Conservation (phyloP, 2,113 vertebrate genomes). For the Lampris megalopsis region DNA sequence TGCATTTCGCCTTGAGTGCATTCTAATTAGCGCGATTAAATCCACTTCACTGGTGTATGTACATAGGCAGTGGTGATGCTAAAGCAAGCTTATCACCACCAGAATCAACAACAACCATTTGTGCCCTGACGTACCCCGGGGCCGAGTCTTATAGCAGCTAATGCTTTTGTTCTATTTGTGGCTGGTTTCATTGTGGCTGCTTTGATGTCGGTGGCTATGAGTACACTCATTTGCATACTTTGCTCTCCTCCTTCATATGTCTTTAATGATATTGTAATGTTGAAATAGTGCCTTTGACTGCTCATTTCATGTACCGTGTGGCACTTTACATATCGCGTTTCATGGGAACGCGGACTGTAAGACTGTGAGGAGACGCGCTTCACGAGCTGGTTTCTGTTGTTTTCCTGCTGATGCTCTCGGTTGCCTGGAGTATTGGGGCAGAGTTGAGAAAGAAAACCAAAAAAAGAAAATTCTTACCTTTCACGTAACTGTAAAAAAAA, state of each 20-base stretch:
- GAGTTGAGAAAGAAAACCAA: too few relatives aligned
- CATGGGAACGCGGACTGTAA: constrained; percentile 26
- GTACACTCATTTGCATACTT: constrained; percentile 79
- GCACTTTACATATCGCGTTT: constrained; percentile 18
- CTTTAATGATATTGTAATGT: constrained; percentile 75
- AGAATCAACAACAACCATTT: constrained; percentile 85
- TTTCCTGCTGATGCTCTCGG: too few relatives aligned
- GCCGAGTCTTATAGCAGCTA: constrained; percentile 82
- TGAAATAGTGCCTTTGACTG: constrained; percentile 60
- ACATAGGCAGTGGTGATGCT: constrained; percentile 83
- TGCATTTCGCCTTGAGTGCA: constrained; percentile 84
- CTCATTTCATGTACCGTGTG: constrained; percentile 2
- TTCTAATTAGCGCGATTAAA: constrained; percentile 89
- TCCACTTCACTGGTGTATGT: constrained; percentile 84
- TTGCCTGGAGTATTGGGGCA: too few relatives aligned
- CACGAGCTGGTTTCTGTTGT: constrained; percentile 11
- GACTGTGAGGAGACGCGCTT: constrained; percentile 26
- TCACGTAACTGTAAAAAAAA: too few relatives aligned
- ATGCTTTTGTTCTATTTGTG: constrained; percentile 85
- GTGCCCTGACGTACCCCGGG: constrained; percentile 79
- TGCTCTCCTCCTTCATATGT: constrained; percentile 63
- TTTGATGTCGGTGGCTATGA: constrained; percentile 83
- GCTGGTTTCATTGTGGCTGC: constrained; percentile 77
- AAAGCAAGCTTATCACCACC: constrained; percentile 86
- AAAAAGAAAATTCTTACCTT: too few relatives aligned